Base-by-base conservation (phyloP, 1,140 invertebrate species). In the Leguminivora glycinivorella region DNA sequence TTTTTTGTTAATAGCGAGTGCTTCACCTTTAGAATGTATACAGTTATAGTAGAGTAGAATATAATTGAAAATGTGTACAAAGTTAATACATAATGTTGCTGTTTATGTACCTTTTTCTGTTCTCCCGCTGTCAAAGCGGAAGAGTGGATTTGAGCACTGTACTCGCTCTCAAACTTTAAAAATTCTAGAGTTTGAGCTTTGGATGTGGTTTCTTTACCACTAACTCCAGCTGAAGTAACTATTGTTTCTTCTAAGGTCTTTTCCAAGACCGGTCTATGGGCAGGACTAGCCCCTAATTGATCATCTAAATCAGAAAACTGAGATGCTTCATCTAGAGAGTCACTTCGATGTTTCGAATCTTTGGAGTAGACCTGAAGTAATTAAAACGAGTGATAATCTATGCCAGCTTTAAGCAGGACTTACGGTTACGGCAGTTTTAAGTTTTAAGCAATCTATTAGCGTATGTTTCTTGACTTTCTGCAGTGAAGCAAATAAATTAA, bases 241-340 rank as follows among this genome's bases (percentile, higher is more conserved):
- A 77, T 72, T 70, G 81, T 75, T 34, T 78, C 75, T 69, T 73
- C 69, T 52, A 74, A 9, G 25, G 82, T 77, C 76, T 79, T 85
- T 24, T 87, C 83, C n/a, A 72, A 34, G 1, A 70, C 19, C 26
- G 83, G 81, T 69, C 74, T 84, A 40, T 88, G 88, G 3, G 87
- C 84, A 58, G 89, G 89, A 74, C 89, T 91, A 67, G 83, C 79
- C 14, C 89, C 91, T 25, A 91, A 85, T 79, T 92, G 92, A 71
- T 92, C 92, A 73, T 92, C 92, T 77, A 92, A 83, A 69, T 92
- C 92, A 12, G 92, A 92, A 82, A 92, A 92, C 69, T 92, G 92
- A n/a, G 92, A 92, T 0, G 90, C 79, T 85, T 92, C 92, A 67
- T 92, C 92, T 72, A 92, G 76, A 5, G 92, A 92, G 73, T 92